phyloP scores from a whole-genome alignment of 2,888 invertebrate genomes.

The Rhingia campestris region DNA sequence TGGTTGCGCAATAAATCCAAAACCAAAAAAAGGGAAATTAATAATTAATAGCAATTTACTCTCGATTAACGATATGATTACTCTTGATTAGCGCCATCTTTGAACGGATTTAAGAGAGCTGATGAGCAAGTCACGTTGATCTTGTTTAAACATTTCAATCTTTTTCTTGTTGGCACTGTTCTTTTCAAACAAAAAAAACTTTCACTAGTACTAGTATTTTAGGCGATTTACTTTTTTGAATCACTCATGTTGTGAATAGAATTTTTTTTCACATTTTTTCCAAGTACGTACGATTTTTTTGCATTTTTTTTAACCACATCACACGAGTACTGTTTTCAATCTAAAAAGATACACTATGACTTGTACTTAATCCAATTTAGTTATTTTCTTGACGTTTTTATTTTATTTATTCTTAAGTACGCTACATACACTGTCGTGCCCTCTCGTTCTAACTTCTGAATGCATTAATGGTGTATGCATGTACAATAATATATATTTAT shows the following conservation, averaged over 20 bases:
- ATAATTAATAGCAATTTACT: slow-evolving; percentile 64
- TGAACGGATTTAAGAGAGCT: slow-evolving; percentile 46
- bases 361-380: slow-evolving; percentile 70
- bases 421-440: slow-evolving; percentile 8
- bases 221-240: slow-evolving; percentile 6
- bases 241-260: background rate
- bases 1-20: slow-evolving; percentile 69
- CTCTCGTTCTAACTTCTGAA: slow-evolving; percentile 36
- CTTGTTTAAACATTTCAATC: slow-evolving; percentile 61
- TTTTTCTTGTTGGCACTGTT: background rate
- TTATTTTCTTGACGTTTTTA: slow-evolving; percentile 32
- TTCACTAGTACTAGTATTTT: background rate
- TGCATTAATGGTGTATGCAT: slow-evolving; percentile 49
- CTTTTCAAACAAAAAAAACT: background rate
- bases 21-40: slow-evolving; percentile 30
- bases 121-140: slow-evolving; percentile 70
- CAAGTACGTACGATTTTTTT: background rate
- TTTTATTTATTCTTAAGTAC: slow-evolving; percentile 25
- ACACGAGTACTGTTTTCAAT: slow-evolving; percentile 41
- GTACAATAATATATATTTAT: slow-evolving; percentile 12
- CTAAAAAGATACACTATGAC: slow-evolving; percentile 51
- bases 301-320: background rate
- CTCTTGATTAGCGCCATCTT: slow-evolving; percentile 73
- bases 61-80: slow-evolving; percentile 66
- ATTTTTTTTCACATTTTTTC: background rate